Evolutionary conservation across 2,888 invertebrate genomes (phyloP).

Genomic region (Nemapogon koenigi): DNA sequence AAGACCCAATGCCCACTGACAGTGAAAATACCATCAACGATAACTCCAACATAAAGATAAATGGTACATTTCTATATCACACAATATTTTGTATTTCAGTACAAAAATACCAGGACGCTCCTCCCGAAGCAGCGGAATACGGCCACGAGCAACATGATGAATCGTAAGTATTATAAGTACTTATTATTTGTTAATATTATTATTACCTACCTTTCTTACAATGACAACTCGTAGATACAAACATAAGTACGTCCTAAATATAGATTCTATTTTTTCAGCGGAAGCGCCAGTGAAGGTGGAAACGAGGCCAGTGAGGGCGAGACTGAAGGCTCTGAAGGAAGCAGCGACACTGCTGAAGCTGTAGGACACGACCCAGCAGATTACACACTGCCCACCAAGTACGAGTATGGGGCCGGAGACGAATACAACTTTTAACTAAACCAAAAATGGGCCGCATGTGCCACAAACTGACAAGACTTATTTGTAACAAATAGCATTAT

Average conservation of each 20-base stretch:
- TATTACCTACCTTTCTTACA: not conserved
- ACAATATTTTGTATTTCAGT: no score
- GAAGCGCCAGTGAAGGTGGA: not conserved
- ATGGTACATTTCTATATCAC: no score
- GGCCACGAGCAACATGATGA: slow-evolving; percentile 6
- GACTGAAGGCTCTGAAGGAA: slow-evolving; percentile 24
- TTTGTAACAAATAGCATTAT: no score
- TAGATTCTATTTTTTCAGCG: not conserved
- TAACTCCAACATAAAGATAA: no score
- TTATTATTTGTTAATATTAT: not conserved
- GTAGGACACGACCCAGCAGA: slow-evolving; percentile 47
- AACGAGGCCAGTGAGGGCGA: slow-evolving; percentile 3
- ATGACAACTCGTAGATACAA: no score
- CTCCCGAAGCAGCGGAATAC: slow-evolving; percentile 5
- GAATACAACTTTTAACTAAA: slow-evolving; percentile 47
- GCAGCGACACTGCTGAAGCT: slow-evolving; percentile 42
- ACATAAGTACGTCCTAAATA: not conserved
- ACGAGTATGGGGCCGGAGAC: slow-evolving; percentile 47
- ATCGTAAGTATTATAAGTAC: slow-evolving; percentile 1
- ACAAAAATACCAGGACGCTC: slow-evolving; percentile 3
- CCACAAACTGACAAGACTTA: no score
- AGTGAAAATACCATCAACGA: no score
- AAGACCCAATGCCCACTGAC: no score
- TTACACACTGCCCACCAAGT: slow-evolving; percentile 47
- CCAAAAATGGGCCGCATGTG: no score